Evolutionary conservation across 35 echinoderm and acorn worm species (phyloP).

Genomic region (Holothuria glaberrima): DNA sequence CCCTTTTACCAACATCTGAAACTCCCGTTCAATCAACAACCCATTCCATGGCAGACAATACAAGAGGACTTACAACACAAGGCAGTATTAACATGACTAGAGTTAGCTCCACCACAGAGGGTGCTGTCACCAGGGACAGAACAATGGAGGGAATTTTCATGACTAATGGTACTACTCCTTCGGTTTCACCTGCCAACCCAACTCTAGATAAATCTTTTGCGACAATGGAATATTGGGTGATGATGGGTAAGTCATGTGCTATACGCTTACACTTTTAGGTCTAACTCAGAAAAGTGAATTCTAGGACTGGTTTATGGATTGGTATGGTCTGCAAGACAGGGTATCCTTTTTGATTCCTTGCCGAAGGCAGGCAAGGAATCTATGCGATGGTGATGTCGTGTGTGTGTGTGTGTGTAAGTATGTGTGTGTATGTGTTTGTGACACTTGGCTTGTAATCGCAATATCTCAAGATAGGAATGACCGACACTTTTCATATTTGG

Average conservation of each 20-base stretch:
- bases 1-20: background rate
- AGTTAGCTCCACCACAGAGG: background rate
- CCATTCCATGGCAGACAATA: background rate
- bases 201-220: conserved; percentile 32
- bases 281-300: background rate
- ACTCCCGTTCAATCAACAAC: background rate
- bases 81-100: too few relatives aligned
- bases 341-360: too few relatives aligned
- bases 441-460: too few relatives aligned
- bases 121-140: background rate
- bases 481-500: too few relatives aligned
- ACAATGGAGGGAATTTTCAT: background rate
- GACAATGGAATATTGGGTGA: conserved; percentile 19
- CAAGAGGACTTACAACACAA: background rate
- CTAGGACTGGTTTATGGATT: background rate
- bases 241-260: conserved; percentile 14
- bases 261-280: background rate
- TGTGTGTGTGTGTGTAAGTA: too few relatives aligned
- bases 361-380: too few relatives aligned
- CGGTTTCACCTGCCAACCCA: background rate
- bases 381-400: too few relatives aligned
- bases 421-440: too few relatives aligned
- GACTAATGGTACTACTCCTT: background rate
- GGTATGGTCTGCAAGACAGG: too few relatives aligned
- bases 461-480: too few relatives aligned